Conservation (phyloP, 2,888 invertebrate genomes). For the Eudasyphora cyanicolor region DNA sequence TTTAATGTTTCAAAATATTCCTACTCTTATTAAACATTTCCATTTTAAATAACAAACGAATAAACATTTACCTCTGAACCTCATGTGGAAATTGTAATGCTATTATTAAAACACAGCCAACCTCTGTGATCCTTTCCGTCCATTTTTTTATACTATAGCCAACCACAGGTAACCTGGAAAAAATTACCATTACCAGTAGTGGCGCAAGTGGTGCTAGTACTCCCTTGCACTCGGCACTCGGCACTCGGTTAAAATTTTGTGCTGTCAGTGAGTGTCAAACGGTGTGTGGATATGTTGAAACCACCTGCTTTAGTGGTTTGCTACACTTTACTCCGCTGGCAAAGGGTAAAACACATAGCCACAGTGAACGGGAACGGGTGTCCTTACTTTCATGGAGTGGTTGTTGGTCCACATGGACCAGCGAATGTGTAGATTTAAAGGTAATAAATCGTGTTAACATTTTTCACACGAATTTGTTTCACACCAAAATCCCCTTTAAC, state of each 20-base stretch:
- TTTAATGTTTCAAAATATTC: too few species aligned
- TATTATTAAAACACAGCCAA: too few species aligned
- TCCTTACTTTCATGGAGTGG: neutral
- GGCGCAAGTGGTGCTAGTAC: too few species aligned
- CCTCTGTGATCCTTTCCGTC: too few species aligned
- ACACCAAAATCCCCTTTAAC: neutral
- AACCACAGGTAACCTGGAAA: too few species aligned
- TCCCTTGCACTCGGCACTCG: neutral
- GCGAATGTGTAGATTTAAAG: slow-evolving; percentile 13
- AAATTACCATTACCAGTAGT: neutral
- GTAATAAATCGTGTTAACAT: slow-evolving; percentile 19
- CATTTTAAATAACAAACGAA: too few species aligned
- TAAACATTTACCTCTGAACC: too few species aligned
- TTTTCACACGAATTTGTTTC: slow-evolving; percentile 22
- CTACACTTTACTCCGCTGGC: neutral
- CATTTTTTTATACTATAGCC: too few species aligned
- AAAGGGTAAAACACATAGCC: neutral
- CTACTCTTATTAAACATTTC: too few species aligned
- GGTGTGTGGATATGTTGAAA: slow-evolving; percentile 2
- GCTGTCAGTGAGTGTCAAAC: slow-evolving; percentile 22
- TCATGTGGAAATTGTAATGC: too few species aligned
- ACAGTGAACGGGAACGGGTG: neutral
- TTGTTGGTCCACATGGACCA: neutral
- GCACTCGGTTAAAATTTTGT: neutral
- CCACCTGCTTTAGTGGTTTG: slow-evolving; percentile 26